These are phyloP conservation scores for Drosophila athabasca DNA, from an alignment of 1,140 invertebrate genomes.

Conservation along the genomic window DNA sequence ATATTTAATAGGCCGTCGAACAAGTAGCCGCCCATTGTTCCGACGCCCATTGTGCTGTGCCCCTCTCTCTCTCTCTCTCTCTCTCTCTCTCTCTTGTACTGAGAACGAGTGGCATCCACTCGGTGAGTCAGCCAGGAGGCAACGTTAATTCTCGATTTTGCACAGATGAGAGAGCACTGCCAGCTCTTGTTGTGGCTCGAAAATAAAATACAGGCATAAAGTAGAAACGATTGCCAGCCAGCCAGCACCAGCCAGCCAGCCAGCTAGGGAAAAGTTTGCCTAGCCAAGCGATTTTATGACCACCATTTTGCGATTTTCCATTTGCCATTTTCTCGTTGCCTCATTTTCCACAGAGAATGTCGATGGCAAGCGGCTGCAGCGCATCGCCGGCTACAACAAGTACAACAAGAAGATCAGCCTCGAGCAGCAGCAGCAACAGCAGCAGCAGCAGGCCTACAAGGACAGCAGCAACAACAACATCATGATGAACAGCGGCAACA, in stretches of 20 bases:
- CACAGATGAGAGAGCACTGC: conserved; percentile 63
- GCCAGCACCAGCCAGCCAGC: conserved; percentile 4
- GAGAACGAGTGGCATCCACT: conserved; percentile 30
- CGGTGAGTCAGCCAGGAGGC: conserved; percentile 24
- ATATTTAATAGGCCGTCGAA: conserved; percentile 68
- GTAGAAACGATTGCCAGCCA: conserved; percentile 35
- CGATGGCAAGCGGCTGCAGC: conserved; percentile 86
- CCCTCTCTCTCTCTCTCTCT: too few relatives aligned
- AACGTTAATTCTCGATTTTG: conserved; percentile 78
- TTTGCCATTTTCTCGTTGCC: conserved; percentile 8
- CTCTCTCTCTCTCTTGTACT: too few relatives aligned
- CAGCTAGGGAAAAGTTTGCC: conserved; percentile 52
- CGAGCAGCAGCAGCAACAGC: conserved; percentile 83
- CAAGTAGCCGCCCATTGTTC: conserved; percentile 57
- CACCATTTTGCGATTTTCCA: conserved; percentile 47
- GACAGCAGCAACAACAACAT: conserved; percentile 81
- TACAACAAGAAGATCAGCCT: conserved; percentile 87
- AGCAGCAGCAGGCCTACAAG: conserved; percentile 84
- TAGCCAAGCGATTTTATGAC: conserved; percentile 60
- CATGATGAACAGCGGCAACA: conserved; percentile 75
- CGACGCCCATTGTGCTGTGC: conserved; percentile 23
- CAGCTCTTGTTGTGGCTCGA: conserved; percentile 13
- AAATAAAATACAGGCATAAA: conserved; percentile 48
- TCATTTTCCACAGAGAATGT: conserved; percentile 84
- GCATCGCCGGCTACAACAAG: conserved; percentile 87